phyloP scores from a whole-genome alignment of 2,113 vertebrate species.

The Pica pica region DNA sequence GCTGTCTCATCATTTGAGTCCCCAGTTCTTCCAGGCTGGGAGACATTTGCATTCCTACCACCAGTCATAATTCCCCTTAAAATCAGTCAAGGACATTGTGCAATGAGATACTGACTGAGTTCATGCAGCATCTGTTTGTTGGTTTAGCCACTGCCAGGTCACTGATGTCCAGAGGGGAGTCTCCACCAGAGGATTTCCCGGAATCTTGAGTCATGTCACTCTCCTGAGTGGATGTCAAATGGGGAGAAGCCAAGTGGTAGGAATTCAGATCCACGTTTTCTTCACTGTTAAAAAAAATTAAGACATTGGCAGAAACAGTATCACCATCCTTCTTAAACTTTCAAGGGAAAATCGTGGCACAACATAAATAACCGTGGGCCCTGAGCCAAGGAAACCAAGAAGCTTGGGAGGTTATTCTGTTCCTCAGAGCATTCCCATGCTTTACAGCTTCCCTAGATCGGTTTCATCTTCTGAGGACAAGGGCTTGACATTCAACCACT shows the following conservation, averaged over 20 bases:
- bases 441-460: not conserved
- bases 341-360: not conserved
- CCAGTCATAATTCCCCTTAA: not conserved
- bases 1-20: not conserved
- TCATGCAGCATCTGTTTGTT: not conserved
- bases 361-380: not conserved
- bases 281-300: conserved; percentile 36
- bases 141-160: not conserved
- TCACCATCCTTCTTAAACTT: not conserved
- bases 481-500: not conserved
- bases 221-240: not conserved
- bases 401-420: not conserved
- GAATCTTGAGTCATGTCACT: not conserved
- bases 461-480: not conserved
- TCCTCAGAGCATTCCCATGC: not conserved
- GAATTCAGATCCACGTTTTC: not conserved
- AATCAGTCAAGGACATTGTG: not conserved
- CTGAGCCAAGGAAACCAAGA: not conserved
- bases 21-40: not conserved
- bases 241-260: not conserved
- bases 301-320: not conserved
- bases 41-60: not conserved
- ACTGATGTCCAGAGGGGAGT: not conserved
- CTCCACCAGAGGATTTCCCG: not conserved
- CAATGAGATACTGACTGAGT: conserved; percentile 44